Evolutionary conservation across 2,888 invertebrate genomes (phyloP).

Genomic region (Watsonalla binaria): DNA sequence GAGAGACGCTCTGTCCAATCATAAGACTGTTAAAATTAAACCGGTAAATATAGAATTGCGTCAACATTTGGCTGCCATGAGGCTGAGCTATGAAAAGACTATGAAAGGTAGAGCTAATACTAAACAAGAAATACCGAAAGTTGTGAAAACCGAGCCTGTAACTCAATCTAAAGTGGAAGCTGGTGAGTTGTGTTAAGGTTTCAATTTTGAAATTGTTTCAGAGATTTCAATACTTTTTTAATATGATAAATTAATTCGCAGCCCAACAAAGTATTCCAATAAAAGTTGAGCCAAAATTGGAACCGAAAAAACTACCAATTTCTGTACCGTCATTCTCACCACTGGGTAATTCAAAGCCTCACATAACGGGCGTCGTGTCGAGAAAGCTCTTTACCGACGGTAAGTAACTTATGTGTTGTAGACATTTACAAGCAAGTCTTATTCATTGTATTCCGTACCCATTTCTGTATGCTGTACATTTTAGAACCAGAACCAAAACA

Average conservation of each 20-base stretch:
- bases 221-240: neutral
- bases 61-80: constrained; percentile 55
- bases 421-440: too few species aligned
- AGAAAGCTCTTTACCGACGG: constrained; percentile 62
- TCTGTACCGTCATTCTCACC: constrained; percentile 41
- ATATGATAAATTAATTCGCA: constrained; percentile 2
- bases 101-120: constrained; percentile 37
- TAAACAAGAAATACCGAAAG: constrained; percentile 9
- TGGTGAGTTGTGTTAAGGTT: constrained; percentile 7
- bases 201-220: neutral
- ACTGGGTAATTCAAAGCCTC: constrained; percentile 30
- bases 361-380: constrained; percentile 34
- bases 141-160: constrained; percentile 13
- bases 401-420: constrained; percentile 24
- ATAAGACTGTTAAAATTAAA: constrained; percentile 72
- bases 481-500: constrained; percentile 36
- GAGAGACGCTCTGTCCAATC: constrained; percentile 68
- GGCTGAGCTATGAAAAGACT: constrained; percentile 53
- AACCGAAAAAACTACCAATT: constrained; percentile 25
- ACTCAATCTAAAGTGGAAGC: constrained; percentile 11
- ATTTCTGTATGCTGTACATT: neutral
- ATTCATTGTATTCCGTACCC: too few species aligned
- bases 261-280: constrained; percentile 18
- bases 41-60: constrained; percentile 67
- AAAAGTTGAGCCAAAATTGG: constrained; percentile 31